phyloP scores from a whole-genome alignment of 2,888 invertebrate species.

The Cosmia pyralina region DNA sequence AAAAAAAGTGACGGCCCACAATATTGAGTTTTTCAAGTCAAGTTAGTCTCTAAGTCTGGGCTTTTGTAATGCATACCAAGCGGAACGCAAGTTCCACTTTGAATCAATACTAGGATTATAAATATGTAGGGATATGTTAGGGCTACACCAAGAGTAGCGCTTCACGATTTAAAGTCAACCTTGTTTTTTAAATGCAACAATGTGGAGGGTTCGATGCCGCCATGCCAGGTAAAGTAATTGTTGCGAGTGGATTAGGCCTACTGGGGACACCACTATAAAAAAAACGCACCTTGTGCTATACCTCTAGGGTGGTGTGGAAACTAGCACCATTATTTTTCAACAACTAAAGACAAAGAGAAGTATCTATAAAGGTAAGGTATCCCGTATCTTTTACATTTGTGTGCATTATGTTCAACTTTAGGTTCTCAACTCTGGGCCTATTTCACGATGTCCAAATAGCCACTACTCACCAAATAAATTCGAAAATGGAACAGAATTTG shows the following conservation, averaged over 20 bases:
- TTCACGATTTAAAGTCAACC: conserved; percentile 15
- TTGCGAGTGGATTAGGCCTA: conserved; percentile 63
- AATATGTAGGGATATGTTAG: conserved; percentile 42
- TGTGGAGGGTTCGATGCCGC: conserved; percentile 38
- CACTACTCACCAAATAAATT: too few species aligned
- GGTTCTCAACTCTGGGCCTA: accelerated
- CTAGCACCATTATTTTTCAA: conserved; percentile 34
- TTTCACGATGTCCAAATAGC: too few species aligned
- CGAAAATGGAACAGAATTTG: too few species aligned
- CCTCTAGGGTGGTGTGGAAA: conserved; percentile 67
- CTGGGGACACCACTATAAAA: conserved; percentile 64
- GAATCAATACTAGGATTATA: conserved; percentile 16
- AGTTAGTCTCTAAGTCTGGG: conserved; percentile 15
- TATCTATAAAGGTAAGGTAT: background rate
- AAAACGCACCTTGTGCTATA: conserved; percentile 65
- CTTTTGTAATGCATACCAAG: conserved; percentile 54
- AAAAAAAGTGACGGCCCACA: background rate
- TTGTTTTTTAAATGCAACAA: conserved; percentile 18
- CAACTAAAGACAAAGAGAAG: too few species aligned
- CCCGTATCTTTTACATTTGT: background rate
- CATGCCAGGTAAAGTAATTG: conserved; percentile 32
- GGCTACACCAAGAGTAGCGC: background rate
- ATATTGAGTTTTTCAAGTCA: background rate
- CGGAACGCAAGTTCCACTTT: conserved; percentile 35
- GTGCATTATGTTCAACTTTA: background rate